These are phyloP conservation scores for Diabrotica virgifera DNA, from an alignment of 1,140 invertebrate genomes.

Conservation along the genomic window DNA sequence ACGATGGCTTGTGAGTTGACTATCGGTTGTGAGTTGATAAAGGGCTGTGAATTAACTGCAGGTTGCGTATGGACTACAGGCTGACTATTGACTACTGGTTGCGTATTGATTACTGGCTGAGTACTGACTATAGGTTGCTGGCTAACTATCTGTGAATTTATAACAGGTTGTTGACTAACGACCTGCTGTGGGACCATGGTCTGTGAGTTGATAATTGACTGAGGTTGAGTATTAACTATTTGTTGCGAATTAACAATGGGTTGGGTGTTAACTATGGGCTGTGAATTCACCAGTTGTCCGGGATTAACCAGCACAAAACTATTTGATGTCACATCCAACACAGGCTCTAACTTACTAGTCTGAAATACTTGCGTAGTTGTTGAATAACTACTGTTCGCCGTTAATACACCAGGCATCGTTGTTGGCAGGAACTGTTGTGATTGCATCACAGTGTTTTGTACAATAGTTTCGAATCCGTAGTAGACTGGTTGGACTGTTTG, in stretches of 20 bases:
- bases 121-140: slow-evolving; percentile 15
- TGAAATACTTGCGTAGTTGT: slow-evolving; percentile 80
- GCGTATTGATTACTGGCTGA: slow-evolving; percentile 55
- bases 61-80: slow-evolving; percentile 25
- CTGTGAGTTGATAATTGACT: slow-evolving; percentile 21
- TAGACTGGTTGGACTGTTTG: slow-evolving; percentile 65
- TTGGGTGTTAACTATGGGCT: slow-evolving; percentile 26
- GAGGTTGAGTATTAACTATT: slow-evolving; percentile 17
- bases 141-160: neutral
- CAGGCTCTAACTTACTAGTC: slow-evolving; percentile 76
- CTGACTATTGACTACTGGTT: slow-evolving; percentile 39
- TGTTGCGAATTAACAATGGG: slow-evolving; percentile 17
- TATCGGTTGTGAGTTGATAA: slow-evolving; percentile 17
- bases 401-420: slow-evolving; percentile 70
- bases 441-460: slow-evolving; percentile 81
- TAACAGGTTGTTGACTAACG: slow-evolving; percentile 2
- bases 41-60: slow-evolving; percentile 15
- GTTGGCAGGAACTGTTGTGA: slow-evolving; percentile 78
- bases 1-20: slow-evolving; percentile 21
- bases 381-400: slow-evolving; percentile 73
- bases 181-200: slow-evolving; percentile 20
- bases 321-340: slow-evolving; percentile 64
- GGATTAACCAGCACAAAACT: slow-evolving; percentile 69
- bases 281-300: slow-evolving; percentile 40
- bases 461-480: slow-evolving; percentile 77